Evolutionary conservation across 2,113 vertebrate genomes (phyloP), one percentile per base, ranked within the genome.

Genomic region (Otis tarda): DNA sequence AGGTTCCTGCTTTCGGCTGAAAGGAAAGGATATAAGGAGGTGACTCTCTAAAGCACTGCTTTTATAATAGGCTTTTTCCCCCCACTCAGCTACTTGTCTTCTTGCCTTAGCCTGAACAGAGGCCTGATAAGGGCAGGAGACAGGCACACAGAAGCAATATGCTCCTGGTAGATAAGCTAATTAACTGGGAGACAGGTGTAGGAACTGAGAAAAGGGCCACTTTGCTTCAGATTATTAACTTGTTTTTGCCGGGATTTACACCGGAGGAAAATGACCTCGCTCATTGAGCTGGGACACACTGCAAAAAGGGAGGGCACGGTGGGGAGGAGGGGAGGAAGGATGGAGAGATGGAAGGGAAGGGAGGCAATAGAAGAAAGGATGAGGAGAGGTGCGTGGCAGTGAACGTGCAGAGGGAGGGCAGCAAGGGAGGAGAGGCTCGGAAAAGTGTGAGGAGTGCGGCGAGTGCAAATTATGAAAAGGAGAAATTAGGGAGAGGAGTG

Each of bases 21-120:
- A 96, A 95, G 79, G 91, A 69, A 92, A 89, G 95, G 94, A 93
- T 93, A 82, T 82, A 79, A 92, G 92, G 92, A 97, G 95, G 94
- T 94, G 88, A 96, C 80, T 85, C 70, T 86, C 87, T 83, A 92
- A 96, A 95, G 89, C 89, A 15, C 90, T 85, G 70, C 82, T 94
- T 96, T 96, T 92, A 61, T 97, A 94, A 97, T 95, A 94, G 93
- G 86, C 95, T 96, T 96, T 90, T 91, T 94, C 94, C 81, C 94
- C 83, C 88, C 80, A 88, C 83, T 96, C 96, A 93, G 91, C 94
- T 91, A 85, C 96, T 96, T 96, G 96, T 97, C 97, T 97, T 93
- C 93, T 93, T 94, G 89, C 96, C 91, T 97, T 93, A 87, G 85
- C 85, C 89, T 87, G 93, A 75, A 14, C 80, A 79, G 49, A 50